A percentile compares a stretch with the other conserved stretches of the same genome.
Conservation (phyloP, 2,113 vertebrate species). For the Acanthochromis polyacanthus region DNA sequence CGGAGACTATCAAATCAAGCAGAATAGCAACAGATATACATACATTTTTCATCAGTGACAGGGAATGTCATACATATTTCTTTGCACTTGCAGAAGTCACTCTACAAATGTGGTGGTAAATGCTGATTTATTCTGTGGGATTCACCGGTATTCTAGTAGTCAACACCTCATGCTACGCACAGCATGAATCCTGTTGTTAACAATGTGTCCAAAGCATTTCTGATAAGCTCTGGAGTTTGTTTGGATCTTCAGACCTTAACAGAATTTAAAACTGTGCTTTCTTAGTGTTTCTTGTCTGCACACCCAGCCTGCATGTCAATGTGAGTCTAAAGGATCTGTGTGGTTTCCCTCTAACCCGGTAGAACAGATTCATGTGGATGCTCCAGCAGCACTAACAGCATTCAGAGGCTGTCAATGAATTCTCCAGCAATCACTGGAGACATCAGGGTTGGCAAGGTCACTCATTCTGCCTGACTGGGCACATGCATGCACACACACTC, state of each 20-base stretch:
- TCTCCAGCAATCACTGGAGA: constrained; percentile 54
- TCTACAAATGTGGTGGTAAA: no score
- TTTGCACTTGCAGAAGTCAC: background rate
- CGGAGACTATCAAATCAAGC: background rate
- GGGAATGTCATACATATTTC: background rate
- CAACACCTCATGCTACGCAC: background rate
- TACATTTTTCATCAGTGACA: no score
- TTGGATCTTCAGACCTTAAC: background rate
- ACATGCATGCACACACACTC: constrained; percentile 50
- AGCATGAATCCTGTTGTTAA: constrained; percentile 10
- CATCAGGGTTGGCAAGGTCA: constrained; percentile 72
- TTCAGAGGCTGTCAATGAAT: constrained; percentile 42
- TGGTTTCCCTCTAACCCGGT: constrained; percentile 27
- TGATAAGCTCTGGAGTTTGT: background rate
- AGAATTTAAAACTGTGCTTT: background rate
- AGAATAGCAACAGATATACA: background rate
- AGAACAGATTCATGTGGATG: constrained; percentile 27
- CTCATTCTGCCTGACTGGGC: constrained; percentile 60
- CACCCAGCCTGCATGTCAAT: constrained; percentile 14
- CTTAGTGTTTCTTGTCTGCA: background rate
- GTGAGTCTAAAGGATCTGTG: background rate
- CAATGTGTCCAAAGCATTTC: constrained; percentile 1
- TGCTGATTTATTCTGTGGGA: no score
- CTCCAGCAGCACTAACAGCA: constrained; percentile 22
- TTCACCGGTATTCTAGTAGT: background rate